Conservation (phyloP, 2,888 invertebrate species). For the Ptychoptera contaminata region DNA sequence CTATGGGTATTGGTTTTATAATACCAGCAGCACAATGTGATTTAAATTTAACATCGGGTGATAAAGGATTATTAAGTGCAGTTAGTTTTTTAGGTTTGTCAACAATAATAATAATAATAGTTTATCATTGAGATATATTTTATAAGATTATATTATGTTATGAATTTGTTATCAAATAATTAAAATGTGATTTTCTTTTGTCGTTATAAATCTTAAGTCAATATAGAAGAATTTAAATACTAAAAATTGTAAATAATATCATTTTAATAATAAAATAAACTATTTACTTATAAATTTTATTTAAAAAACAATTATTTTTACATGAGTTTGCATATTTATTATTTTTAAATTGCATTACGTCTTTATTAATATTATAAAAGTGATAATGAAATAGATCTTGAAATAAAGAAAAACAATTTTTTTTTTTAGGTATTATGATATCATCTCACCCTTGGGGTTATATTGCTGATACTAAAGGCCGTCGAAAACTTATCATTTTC, state of each 20-base stretch:
- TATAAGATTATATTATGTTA: neutral
- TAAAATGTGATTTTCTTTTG: too few relatives aligned
- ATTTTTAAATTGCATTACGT: too few relatives aligned
- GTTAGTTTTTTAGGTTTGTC: constrained; percentile 45
- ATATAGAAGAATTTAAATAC: too few relatives aligned
- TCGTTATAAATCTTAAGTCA: too few relatives aligned
- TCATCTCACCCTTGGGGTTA: constrained; percentile 44
- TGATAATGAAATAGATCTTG: neutral
- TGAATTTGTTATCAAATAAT: neutral
- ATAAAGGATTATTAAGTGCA: constrained; percentile 47
- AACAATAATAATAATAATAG: neutral
- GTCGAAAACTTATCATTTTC: constrained; percentile 32
- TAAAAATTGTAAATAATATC: too few relatives aligned
- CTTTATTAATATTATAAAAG: neutral
- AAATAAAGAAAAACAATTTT: constrained; percentile 3
- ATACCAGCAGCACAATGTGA: constrained; percentile 57
- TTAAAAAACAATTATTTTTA: too few relatives aligned
- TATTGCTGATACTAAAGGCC: constrained; percentile 37
- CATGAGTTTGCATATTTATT: too few relatives aligned
- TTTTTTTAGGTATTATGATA: constrained; percentile 32
- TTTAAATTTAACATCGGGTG: constrained; percentile 36
- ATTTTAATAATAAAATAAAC: too few relatives aligned
- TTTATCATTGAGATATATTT: too few relatives aligned
- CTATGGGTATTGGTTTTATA: constrained; percentile 49
- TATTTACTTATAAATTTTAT: too few relatives aligned